Evolutionary conservation across 2,797 vertebrate species (phyloP).

Genomic region (Syngnathus rostellatus): DNA sequence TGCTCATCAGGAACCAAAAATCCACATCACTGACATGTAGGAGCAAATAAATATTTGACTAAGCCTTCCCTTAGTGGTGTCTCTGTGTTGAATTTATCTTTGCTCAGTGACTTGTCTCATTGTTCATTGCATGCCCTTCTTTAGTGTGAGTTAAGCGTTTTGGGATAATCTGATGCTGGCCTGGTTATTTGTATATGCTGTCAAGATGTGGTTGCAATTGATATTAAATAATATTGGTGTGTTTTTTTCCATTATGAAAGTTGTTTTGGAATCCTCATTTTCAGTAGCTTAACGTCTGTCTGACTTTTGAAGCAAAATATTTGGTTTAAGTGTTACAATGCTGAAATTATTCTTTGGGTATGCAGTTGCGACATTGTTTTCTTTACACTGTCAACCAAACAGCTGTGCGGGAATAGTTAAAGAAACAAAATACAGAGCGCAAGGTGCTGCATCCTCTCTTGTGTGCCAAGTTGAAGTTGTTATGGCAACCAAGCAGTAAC

Average conservation of each 20-base stretch:
- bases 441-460: conserved; percentile 48
- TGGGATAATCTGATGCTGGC: not conserved
- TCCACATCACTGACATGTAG: conserved; percentile 9
- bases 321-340: conserved; percentile 19
- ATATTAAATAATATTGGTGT: not conserved
- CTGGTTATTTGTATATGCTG: not conserved
- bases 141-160: conserved; percentile 9
- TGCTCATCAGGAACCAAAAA: conserved; percentile 21
- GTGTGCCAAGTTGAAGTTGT: conserved; percentile 63
- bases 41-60: conserved; percentile 18
- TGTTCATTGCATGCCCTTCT: conserved; percentile 8
- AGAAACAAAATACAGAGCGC: conserved; percentile 32
- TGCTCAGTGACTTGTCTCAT: conserved; percentile 6
- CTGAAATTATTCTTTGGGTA: conserved; percentile 10
- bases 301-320: conserved; percentile 43
- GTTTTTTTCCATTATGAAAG: conserved; percentile 9
- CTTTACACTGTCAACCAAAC: conserved; percentile 6
- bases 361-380: conserved; percentile 2
- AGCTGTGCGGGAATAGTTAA: conserved; percentile 13
- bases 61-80: not conserved
- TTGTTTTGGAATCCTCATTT: conserved; percentile 12
- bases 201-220: no score
- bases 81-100: conserved; percentile 6
- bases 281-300: conserved; percentile 51
- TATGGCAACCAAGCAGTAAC: conserved; percentile 68